Evolutionary conservation across 2,888 invertebrate species (phyloP), one percentile per base, ranked within the genome.

Genomic region (Cyclophora albipunctata): DNA sequence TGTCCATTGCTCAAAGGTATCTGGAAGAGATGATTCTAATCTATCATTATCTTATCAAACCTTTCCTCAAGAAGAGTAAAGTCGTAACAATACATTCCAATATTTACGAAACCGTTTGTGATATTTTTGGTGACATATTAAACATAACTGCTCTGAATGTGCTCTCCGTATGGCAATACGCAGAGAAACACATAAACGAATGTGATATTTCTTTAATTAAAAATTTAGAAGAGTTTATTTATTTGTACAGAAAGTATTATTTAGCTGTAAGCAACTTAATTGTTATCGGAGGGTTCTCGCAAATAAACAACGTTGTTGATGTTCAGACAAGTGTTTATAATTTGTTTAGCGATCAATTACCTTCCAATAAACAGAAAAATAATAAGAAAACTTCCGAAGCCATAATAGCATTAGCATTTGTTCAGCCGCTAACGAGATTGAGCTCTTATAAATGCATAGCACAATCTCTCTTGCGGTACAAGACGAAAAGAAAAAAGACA

Each of bases 181-280:
- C 91, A 52, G 91, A 92, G 59, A 91, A 91, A 59, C 90, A 92
- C 66, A 91, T 91, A 67, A 89, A 89, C 50, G 91, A 92, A 64
- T 90, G 91, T 73, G 92, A 93, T 81, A 90, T 94, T 68, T 84
- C 91, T 47, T 90, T 94, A 66, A 89, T 94, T 63, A 91, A 92
- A 71, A 91, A 92, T 80, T 89, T 91, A 70, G 92, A 93, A 67
- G 94, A 95, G 79, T 92, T 91, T 79, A 91, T 93, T 69, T 90
- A 91, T 71, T 89, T 93, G 55, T 94, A 93, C 73, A 92, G 91
- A 75, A 91, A 90, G 73, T 95, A 94, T 85, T 90, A 93, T 45
- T 88, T 91, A 78, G 90, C 91, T 63, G 89, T 94, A 73, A 93
- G 94, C 77, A 93, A 94, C 89, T 90, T 94, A 57, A 92, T 92